Evolutionary conservation across 1,140 invertebrate genomes (phyloP).

Genomic region (Ditylenchus dipsaci): DNA sequence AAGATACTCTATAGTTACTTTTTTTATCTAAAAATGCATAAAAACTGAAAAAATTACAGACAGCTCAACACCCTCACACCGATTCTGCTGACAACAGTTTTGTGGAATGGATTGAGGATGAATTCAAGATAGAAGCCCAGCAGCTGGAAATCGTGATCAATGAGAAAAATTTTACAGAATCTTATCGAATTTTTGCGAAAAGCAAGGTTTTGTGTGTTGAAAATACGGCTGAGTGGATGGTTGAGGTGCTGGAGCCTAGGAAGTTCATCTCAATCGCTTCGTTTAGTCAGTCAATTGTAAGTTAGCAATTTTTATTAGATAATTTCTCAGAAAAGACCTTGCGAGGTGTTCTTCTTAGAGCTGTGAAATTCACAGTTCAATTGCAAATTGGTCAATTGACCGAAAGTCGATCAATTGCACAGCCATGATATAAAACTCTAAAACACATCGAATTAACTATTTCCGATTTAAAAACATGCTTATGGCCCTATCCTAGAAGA

Average conservation of each 20-base stretch:
- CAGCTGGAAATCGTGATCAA: background rate
- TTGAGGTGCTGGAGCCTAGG: conserved; percentile 1
- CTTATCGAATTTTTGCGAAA: background rate
- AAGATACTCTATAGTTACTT: background rate
- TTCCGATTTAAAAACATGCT: no score
- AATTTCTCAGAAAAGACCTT: background rate
- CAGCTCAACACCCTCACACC: background rate
- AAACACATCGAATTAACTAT: no score
- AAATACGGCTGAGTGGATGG: background rate
- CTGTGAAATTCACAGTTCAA: no score
- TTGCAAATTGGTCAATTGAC: no score
- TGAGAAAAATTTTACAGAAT: background rate
- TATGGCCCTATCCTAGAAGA: no score
- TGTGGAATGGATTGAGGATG: background rate
- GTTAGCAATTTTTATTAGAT: background rate
- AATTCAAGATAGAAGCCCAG: background rate
- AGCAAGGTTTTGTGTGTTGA: background rate
- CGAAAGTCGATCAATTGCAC: no score
- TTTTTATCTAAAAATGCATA: background rate
- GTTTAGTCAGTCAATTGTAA: background rate
- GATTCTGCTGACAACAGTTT: background rate
- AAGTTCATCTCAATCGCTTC: background rate
- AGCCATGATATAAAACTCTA: no score
- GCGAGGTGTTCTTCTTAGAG: background rate
- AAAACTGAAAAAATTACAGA: background rate